Conservation (phyloP, 2,113 vertebrate genomes). For the Chitala chitala region DNA sequence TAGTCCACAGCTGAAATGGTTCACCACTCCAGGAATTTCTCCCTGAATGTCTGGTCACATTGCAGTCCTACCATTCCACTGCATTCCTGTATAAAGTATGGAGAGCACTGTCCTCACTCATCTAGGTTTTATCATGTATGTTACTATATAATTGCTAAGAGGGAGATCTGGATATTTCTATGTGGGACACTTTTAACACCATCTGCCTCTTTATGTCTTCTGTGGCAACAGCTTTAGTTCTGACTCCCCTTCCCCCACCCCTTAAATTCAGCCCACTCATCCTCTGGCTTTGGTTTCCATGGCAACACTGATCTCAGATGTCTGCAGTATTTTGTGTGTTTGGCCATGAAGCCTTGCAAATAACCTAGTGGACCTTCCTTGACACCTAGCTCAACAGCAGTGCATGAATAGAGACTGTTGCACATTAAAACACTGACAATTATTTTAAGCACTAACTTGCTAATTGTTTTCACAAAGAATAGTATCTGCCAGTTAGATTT, state of each 20-base stretch:
- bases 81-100: not conserved
- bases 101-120: not conserved
- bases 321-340: conserved; percentile 20
- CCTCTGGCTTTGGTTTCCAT: conserved; percentile 34
- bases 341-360: conserved; percentile 25
- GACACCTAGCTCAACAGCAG: no score
- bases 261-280: conserved; percentile 14
- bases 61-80: no score
- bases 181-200: not conserved
- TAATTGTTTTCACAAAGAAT: no score
- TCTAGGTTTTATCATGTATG: not conserved
- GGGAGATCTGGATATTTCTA: not conserved
- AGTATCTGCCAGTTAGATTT: no score
- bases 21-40: not conserved
- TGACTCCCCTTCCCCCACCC: conserved; percentile 8
- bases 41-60: not conserved
- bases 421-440: no score
- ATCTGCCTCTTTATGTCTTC: not conserved
- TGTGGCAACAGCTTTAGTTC: not conserved
- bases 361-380: not conserved
- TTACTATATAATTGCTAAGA: not conserved
- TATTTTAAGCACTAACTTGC: no score
- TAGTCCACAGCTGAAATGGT: not conserved
- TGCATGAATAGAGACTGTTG: no score
- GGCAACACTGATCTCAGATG: conserved; percentile 32